These are phyloP conservation scores for Periparus ater DNA, from an alignment of 2,797 vertebrate genomes.

Conservation along the genomic window DNA sequence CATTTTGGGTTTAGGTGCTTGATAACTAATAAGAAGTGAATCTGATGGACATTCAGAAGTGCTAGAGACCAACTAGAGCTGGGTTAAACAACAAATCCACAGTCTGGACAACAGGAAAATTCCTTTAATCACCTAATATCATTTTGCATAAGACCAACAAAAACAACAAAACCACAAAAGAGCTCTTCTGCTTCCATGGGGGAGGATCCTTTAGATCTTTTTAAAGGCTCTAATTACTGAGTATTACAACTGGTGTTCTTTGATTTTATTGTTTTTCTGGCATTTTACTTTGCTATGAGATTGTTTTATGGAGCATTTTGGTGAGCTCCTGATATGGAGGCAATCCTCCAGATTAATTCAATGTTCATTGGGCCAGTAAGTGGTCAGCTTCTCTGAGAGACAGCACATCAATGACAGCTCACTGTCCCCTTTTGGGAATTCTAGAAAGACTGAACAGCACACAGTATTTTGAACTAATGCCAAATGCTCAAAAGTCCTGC, in stretches of 20 bases:
- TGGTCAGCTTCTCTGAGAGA: background rate
- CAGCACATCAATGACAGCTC: background rate
- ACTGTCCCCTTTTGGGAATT: background rate
- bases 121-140: background rate
- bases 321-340: background rate
- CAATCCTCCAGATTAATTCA: constrained; percentile 17
- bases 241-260: background rate
- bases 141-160: background rate
- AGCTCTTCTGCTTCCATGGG: background rate
- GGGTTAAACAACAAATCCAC: background rate
- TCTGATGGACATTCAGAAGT: background rate
- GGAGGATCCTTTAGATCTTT: background rate
- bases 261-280: background rate
- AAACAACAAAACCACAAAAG: background rate
- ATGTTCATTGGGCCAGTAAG: background rate
- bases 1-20: background rate
- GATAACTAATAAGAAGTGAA: background rate
- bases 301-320: background rate
- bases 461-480: background rate
- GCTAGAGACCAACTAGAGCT: background rate
- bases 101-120: background rate
- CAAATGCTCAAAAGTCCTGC: background rate
- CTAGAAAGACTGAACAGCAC: background rate
- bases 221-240: background rate
- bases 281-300: background rate